Base-by-base conservation (phyloP, 1,140 invertebrate genomes). In the Orius laevigatus region DNA sequence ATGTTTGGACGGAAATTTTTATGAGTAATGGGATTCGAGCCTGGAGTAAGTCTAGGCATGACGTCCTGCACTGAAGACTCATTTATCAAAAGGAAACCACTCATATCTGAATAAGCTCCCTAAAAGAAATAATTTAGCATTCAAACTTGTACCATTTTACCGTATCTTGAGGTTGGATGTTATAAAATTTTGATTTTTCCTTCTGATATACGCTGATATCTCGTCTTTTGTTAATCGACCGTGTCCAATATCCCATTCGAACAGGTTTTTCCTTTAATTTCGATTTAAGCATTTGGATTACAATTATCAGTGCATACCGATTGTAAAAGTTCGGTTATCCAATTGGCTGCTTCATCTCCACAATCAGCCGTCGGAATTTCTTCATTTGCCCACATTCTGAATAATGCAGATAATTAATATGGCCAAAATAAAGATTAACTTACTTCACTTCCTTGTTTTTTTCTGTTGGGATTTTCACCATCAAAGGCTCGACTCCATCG, bases 1-100 rank as follows among this genome's bases (percentile, higher is more conserved):
- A 84, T 74, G 60, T 81, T 83, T 1, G 74, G 70, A 34, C 80
- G 65, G 58, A 83, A 84, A 46, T 73, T 62, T 46, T 71, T 55
- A 5, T 69, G 48, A n/a, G 67, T 62, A 1, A 77, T 66, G 3
- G 25, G 25, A 14, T 66, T 59, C 11, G 72, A 63, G 16, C 38
- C 40, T 19, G 49, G 12, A 6, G 4, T 58, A 8, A 79, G 46
- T 48, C 70, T 65, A 8, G 50, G 61, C 58, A 78, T 79, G 41
- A 81, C 58, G 18, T 81, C 78, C 0, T 68, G 57, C 1, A 81
- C 62, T 0, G 79, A 81, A 0, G 69, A 63, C 49, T 76, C 66
- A 49, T 76, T 78, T 18, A 80, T 66, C 12, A 81, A 46, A 42
- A 71, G 69, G 52, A 67, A 79, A 33, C 72, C 62, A 1, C 73